These are phyloP conservation scores for Gymnarchus niloticus DNA, from an alignment of 2,113 vertebrate species.

Conservation along the genomic window DNA sequence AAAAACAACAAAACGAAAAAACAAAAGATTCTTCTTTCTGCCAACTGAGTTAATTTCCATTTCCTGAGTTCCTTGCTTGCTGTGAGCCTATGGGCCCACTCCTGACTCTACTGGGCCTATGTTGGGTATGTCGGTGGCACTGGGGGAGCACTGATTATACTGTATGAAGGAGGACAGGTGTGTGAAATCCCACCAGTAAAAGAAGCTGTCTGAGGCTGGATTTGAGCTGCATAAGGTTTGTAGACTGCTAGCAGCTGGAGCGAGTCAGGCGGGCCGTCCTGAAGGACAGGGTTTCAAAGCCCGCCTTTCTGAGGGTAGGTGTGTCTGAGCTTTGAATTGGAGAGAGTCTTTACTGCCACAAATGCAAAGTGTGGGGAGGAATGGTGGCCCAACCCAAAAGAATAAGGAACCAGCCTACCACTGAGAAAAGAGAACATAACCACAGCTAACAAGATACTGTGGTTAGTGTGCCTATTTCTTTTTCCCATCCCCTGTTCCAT, in stretches of 20 bases:
- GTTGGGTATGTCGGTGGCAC: neutral
- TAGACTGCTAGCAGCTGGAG: conserved; percentile 28
- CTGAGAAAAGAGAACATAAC: neutral
- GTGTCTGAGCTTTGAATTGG: conserved; percentile 51
- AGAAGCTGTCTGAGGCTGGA: neutral
- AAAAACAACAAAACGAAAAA: conserved; percentile 15
- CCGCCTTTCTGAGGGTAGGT: conserved; percentile 54
- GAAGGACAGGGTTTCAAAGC: conserved; percentile 45
- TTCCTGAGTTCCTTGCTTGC: neutral
- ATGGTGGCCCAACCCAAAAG: conserved; percentile 43
- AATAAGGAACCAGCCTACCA: conserved; percentile 41
- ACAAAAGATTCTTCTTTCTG: conserved; percentile 47
- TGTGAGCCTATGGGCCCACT: neutral
- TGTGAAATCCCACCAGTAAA: neutral
- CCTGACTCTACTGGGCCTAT: neutral
- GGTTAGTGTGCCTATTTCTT: neutral
- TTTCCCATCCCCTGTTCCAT: neutral
- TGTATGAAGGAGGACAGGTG: neutral
- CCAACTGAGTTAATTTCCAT: neutral
- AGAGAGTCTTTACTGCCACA: conserved; percentile 40
- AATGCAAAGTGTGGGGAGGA: conserved; percentile 36
- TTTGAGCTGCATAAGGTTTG: neutral
- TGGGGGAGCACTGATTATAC: neutral
- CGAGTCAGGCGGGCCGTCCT: conserved; percentile 56
- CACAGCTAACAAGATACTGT: neutral